Conservation (phyloP, 2,888 invertebrate species). For the Acanthoscelides obtectus region DNA sequence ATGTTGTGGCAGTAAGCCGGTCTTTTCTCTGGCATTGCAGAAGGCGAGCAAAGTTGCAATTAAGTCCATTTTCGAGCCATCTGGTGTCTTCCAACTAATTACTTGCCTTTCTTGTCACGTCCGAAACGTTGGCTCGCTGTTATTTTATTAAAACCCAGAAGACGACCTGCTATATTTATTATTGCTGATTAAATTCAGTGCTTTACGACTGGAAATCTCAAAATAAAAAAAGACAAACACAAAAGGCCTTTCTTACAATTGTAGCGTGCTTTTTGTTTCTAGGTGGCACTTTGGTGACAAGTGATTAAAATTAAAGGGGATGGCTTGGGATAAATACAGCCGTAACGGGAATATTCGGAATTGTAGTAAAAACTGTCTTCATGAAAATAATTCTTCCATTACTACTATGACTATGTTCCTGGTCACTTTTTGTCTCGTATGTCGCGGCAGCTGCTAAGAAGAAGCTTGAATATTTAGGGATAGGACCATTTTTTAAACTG, state of each 20-base stretch:
- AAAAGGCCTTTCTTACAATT: not conserved
- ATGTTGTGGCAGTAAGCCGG: slow-evolving; percentile 12
- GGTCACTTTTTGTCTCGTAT: no score
- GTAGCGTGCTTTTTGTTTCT: not conserved
- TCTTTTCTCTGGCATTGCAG: slow-evolving; percentile 18
- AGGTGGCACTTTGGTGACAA: not conserved
- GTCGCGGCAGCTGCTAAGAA: no score
- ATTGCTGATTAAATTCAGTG: slow-evolving; percentile 21
- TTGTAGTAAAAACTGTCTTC: no score
- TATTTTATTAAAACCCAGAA: slow-evolving; percentile 38
- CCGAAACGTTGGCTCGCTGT: slow-evolving; percentile 36
- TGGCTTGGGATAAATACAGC: not conserved
- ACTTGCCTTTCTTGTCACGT: slow-evolving; percentile 45
- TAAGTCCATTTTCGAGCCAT: slow-evolving; percentile 23
- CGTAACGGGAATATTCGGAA: not conserved
- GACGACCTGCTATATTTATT: slow-evolving; percentile 24
- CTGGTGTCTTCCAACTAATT: slow-evolving; percentile 43
- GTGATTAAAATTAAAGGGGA: not conserved
- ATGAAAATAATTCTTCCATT: no score
- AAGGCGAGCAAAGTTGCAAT: not conserved
- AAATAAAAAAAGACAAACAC: not conserved
- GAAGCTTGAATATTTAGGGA: no score
- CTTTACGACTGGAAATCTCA: slow-evolving; percentile 11
- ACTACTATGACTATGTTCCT: no score
- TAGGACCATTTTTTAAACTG: no score